phyloP scores from a whole-genome alignment of 2,797 vertebrate genomes.

The Phoebastria nigripes region DNA sequence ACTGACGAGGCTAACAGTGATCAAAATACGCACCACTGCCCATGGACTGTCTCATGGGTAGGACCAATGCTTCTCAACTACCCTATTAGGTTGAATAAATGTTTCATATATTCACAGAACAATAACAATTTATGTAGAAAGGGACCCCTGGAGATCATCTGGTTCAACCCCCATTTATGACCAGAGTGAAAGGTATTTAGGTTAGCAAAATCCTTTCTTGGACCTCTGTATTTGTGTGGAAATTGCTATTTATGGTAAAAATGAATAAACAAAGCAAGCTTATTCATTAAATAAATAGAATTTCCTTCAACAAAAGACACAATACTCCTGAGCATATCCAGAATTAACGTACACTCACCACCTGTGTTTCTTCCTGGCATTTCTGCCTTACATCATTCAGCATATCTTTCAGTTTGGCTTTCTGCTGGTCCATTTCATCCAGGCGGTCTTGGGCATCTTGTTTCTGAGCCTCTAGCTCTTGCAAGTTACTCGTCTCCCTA shows the following conservation, averaged over 20 bases:
- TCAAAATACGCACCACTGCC: neutral
- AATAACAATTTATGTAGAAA: neutral
- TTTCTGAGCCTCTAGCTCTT: constrained; percentile 94
- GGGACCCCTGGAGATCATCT: neutral
- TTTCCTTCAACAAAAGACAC: neutral
- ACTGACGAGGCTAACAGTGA: neutral
- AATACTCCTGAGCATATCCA: neutral
- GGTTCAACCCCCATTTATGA: neutral
- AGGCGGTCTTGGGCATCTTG: constrained; percentile 94
- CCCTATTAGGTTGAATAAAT: neutral
- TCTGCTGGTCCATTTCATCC: constrained; percentile 98
- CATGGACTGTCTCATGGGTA: neutral
- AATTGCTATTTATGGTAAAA: neutral
- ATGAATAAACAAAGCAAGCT: neutral
- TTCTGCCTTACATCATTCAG: constrained; percentile 90
- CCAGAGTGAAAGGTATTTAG: neutral
- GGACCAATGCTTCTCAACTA: neutral
- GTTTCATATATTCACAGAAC: neutral
- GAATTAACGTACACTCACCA: constrained; percentile 79
- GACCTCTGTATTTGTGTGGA: neutral
- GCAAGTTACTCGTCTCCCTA: constrained; percentile 87
- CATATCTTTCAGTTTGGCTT: constrained; percentile 94
- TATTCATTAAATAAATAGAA: neutral
- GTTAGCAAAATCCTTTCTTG: neutral
- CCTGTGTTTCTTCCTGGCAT: constrained; percentile 94